Evolutionary conservation across 53 echinoderm and acorn worm species (phyloP).

Genomic region (Holothuria scabra): DNA sequence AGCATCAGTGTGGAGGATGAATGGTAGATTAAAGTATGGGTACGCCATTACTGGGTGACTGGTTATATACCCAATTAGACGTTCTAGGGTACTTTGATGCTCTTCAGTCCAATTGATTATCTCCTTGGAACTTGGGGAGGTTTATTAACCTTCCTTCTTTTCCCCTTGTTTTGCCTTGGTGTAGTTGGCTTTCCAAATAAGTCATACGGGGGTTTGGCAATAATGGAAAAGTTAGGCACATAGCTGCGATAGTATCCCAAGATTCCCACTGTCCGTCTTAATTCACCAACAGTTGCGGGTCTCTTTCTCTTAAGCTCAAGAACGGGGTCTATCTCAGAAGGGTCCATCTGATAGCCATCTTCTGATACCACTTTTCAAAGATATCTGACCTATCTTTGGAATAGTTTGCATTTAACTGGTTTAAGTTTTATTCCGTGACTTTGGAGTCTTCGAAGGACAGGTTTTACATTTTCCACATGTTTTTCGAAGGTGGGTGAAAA

Average conservation of each 20-base stretch:
- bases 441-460: conserved; percentile 50
- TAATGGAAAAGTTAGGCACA: conserved; percentile 34
- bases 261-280: conserved; percentile 55
- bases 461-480: conserved; percentile 55
- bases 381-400: conserved; percentile 52
- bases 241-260: conserved; percentile 53
- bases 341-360: no score
- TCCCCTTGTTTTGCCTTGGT: background rate
- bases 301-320: conserved; percentile 35
- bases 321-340: conserved; percentile 47
- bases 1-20: conserved; percentile 70
- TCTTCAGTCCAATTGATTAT: conserved; percentile 41
- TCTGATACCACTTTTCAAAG: conserved; percentile 55
- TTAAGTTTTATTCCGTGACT: conserved; percentile 65
- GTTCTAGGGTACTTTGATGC: conserved; percentile 37
- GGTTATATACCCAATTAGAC: background rate
- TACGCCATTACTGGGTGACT: conserved; percentile 62
- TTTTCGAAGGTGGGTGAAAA: conserved; percentile 53
- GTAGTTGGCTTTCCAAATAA: conserved; percentile 6
- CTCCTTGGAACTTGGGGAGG: conserved; percentile 21
- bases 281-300: conserved; percentile 58
- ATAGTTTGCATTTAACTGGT: conserved; percentile 55
- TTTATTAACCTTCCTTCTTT: background rate
- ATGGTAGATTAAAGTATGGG: conserved; percentile 26
- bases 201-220: conserved; percentile 56